Percentiles rank a stretch among this genome's conserved stretches.
phyloP scores from a whole-genome alignment of 2,113 vertebrate species.

The Sinocyclocheilus rhinocerous region DNA sequence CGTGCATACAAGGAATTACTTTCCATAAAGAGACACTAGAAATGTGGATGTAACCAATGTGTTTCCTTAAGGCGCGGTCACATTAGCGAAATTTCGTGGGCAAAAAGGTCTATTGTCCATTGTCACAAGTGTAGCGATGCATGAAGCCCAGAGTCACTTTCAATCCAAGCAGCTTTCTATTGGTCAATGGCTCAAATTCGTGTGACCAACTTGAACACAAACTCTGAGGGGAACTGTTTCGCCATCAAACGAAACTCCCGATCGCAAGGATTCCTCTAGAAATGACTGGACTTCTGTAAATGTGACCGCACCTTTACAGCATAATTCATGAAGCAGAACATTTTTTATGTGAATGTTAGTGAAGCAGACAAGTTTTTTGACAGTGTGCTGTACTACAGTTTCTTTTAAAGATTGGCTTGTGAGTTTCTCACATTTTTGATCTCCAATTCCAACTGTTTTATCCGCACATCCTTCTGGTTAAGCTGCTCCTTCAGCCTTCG shows the following conservation, averaged over 20 bases:
- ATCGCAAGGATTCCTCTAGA: neutral
- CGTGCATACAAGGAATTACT: neutral
- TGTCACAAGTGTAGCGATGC: neutral
- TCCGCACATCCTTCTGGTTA: conserved; percentile 83
- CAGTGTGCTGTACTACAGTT: neutral
- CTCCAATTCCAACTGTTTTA: conserved; percentile 89
- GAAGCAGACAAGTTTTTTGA: neutral
- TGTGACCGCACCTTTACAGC: neutral
- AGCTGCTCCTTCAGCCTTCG: conserved; percentile 83
- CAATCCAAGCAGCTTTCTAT: neutral
- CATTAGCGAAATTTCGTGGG: neutral
- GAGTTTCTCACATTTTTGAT: conserved; percentile 81
- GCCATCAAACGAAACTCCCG: neutral
- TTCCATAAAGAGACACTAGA: neutral
- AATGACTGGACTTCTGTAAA: neutral
- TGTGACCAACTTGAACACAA: neutral
- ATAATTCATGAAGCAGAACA: neutral
- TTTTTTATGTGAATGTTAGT: conserved; percentile 5
- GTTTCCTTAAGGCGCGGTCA: neutral
- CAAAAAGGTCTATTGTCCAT: neutral
- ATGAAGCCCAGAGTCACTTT: neutral
- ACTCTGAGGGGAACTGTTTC: too few species aligned
- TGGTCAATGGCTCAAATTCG: neutral
- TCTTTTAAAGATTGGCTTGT: conserved; percentile 67
- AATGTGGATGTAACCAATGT: neutral